Base-by-base conservation (phyloP, 2,797 vertebrate species). In the Pipistrellus kuhlii region DNA sequence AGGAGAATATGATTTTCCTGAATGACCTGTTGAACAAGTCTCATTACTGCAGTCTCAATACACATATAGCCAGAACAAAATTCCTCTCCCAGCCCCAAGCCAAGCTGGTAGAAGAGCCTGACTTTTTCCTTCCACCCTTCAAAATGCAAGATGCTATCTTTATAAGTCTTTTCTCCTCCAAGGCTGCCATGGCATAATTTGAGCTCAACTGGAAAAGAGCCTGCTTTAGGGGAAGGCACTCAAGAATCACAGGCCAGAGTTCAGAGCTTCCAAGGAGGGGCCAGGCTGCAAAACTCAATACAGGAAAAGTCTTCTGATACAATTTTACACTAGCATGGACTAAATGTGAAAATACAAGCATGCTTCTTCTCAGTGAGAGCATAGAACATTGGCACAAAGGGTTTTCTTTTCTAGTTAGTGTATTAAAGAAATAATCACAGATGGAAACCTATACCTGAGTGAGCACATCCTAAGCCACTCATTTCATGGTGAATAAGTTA, bases 361-460 rank as follows among this genome's bases (percentile, higher is more conserved):
- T 46, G 30, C 9, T 68, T 14, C 9, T 87, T 77, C 46, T 59
- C 25, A 46, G 44, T 57, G 38, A 85, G 2, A 77, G 3, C 9
- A 77, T 73, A 81, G 84, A 83, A 64, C 23, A n/a, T 10, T 75
- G 66, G 8, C 17, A 86, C 21, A 32, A 69, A 64, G 85, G 41
- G 27, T 68, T 27, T 93, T 76, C 8, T 80, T 80, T 93, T 55
- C 57, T 81, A 32, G 27, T 91, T 85, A 48, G 90, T 91, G 81
- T 92, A 82, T 88, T 85, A 81, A 93, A 88, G 30, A 91, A 81
- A 81, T 66, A 80, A 90, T 85, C 73, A 91, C 17, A 88, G 85
- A 30, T 73, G 23, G 38, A 21, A 30, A 20, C 18, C 27, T 71
- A 57, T 30, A 32, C 9, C 9, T 55, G 41, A 78, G 0, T 51